Percentiles rank a stretch among this genome's conserved stretches.
phyloP scores from a whole-genome alignment of 2,113 vertebrate genomes.

The Nothocercus julius region DNA sequence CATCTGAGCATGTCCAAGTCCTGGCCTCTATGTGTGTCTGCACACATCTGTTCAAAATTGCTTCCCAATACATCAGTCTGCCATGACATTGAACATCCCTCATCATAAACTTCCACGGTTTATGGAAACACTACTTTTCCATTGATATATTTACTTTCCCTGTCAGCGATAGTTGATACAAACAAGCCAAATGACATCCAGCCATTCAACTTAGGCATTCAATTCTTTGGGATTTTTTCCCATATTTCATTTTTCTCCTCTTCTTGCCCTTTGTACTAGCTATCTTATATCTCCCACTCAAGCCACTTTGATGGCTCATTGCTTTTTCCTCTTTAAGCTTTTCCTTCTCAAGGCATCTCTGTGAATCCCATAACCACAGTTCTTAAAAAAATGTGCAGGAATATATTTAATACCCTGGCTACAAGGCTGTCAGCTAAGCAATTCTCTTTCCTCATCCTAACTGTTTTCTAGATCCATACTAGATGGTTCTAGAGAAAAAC shows the following conservation, averaged over 20 bases:
- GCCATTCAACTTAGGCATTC: background rate
- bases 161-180: background rate
- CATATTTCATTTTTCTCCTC: background rate
- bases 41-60: background rate
- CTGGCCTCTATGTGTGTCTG: background rate
- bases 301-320: background rate
- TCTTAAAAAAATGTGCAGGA: background rate
- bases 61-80: background rate
- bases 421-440: background rate
- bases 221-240: background rate
- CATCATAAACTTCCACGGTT: background rate
- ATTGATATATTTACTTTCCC: background rate
- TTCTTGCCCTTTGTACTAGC: background rate
- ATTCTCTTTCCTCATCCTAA: background rate
- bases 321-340: background rate
- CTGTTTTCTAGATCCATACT: background rate
- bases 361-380: background rate
- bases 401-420: background rate
- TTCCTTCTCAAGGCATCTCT: background rate
- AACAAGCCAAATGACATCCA: background rate
- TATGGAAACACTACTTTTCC: background rate
- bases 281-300: background rate
- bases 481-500: background rate
- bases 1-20: fast-evolving
- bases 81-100: background rate